A percentile compares a stretch with the other conserved stretches of the same genome.
These are phyloP conservation scores for Anolis apletophallus DNA, from an alignment of 2,797 vertebrate genomes.

Conservation along the genomic window DNA sequence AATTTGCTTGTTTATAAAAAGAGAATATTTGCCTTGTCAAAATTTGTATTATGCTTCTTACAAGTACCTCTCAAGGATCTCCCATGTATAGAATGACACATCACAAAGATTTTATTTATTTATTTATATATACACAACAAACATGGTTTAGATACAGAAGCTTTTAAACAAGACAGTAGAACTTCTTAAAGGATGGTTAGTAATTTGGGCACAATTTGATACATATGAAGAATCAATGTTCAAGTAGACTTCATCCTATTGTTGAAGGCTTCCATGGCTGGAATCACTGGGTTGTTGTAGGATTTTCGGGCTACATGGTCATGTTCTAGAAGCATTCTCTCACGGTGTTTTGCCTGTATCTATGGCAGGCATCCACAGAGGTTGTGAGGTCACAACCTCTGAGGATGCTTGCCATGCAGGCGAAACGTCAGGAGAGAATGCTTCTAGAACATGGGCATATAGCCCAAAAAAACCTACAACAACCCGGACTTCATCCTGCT, in stretches of 20 bases:
- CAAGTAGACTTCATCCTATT: background rate
- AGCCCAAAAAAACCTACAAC: no score
- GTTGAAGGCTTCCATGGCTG: no score
- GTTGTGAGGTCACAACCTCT: no score
- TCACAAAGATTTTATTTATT: background rate
- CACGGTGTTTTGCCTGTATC: no score
- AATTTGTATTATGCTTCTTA: background rate
- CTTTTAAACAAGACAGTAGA: background rate
- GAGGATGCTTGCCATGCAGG: no score
- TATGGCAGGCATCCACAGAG: no score
- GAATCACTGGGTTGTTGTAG: no score
- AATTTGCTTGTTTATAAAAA: background rate
- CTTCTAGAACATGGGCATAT: no score
- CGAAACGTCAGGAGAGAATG: no score
- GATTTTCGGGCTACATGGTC: no score
- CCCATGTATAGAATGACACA: background rate
- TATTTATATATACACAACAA: constrained; percentile 15
- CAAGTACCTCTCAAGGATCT: background rate
- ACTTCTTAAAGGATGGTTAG: background rate
- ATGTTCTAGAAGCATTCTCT: no score
- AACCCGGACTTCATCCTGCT: background rate
- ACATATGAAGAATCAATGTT: background rate
- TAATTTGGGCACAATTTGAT: no score
- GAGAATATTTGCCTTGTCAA: background rate
- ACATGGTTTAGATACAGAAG: background rate